Evolutionary conservation across 2,888 invertebrate genomes (phyloP), one percentile per base, ranked within the genome.

Genomic region (Diadegma fenestrale): DNA sequence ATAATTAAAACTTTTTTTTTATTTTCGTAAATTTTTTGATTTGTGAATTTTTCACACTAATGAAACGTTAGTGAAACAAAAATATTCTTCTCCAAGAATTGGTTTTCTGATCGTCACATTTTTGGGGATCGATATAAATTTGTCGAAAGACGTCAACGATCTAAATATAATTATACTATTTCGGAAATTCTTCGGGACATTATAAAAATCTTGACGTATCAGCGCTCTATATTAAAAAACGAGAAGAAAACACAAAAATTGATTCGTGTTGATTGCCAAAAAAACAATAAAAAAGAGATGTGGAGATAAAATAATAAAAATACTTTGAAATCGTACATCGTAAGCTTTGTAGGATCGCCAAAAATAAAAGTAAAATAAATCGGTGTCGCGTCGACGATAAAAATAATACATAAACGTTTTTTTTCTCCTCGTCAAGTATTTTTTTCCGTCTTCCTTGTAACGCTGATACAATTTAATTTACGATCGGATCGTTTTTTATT

Each of bases 401-500:
- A 66, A 19, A 66, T 66, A 66, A 41, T 19, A 64, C 22, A 26
- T 26, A 26, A 58, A 58, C 12, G 10, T 22, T n/a, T 54, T 54
- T 54, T 26, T 54, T 54, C 4, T 4, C 22, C 22, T 54, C 22
- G 54, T 22, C 22, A 26, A 54, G 19, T 19, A 1, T 19, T 51
- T 8, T 19, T 22, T 58, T 26, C 26, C 22, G 22, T 54, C 10
- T 26, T 26, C 22, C 54, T 58, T 14, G 58, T 58, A 26, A 58
- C 58, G 58, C 26, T 58, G 14, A 58, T 58, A 58, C 58, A 14
- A 58, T 58, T 58, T 58, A 58, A 71, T 71, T 71, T 71, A 71
- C 51, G 71, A 71, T 71, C 33, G 30, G 5, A 17, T 10, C 26
- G 37, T 37, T 54, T 71, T 71, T 22, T 37, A 37, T 51, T 71